Base-by-base conservation (phyloP, 1,140 invertebrate genomes). In the Sipha flava region DNA sequence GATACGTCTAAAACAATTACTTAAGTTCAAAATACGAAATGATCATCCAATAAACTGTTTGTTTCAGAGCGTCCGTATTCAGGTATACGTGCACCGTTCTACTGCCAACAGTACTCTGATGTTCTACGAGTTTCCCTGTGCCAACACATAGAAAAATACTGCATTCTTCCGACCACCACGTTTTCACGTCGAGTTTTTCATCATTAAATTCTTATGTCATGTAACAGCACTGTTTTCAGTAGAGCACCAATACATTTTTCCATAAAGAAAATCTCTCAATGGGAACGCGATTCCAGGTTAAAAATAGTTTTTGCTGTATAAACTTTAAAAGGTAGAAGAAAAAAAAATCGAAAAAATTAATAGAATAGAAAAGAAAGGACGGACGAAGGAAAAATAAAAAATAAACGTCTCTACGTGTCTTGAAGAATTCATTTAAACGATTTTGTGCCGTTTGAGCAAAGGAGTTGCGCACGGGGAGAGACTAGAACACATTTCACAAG, bases 391-490 rank as follows among this genome's bases (percentile, higher is more conserved):
- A 72, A 73, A 31, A 49, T 18, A 64, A 37, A 37, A 18, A 18
- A 57, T 77, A 77, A 57, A 77, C 73, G 52, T 59, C 73, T 43
- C n/a, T 77, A 77, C 73, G 73, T 77, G 73, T 77, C 73, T 77
- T 77, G 73, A 59, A 77, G 73, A 77, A 77, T 77, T 77, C 73
- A 77, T 77, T 77, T 77, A 77, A 77, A 77, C 73, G 73, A 77
- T 52, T 77, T 77, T 57, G n/a, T 52, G 7, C 31, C 59, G 26
- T 4, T 7, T 0, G 2, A 26, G 52, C 12, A 16, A 43, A 23
- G 9, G 31, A 21, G n/a, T 16, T 2, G 43, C 2, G 21, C 29
- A 5, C 1, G 23, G 18, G 66, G 7, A 12, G 14, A n/a, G 73
- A 23, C 23, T 26, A 59, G 47, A 77, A 77, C 73, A 23, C 73